Percentiles rank a stretch among this genome's conserved stretches.
Conservation (phyloP, 2,113 vertebrate species). For the Spilogale gracilis region DNA sequence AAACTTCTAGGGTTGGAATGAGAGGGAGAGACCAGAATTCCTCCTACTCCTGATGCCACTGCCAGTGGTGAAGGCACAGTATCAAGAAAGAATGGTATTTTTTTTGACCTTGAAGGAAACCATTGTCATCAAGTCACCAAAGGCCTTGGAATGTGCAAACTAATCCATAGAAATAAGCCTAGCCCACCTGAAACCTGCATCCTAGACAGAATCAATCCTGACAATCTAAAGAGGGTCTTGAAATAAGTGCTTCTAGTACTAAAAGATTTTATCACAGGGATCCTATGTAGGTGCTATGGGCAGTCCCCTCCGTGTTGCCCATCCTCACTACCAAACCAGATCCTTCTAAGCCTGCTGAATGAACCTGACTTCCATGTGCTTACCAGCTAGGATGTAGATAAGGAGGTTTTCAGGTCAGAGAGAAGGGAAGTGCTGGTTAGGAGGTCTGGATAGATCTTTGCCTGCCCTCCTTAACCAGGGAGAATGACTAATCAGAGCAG, state of each 20-base stretch:
- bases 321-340: not conserved
- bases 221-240: not conserved
- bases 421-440: not conserved
- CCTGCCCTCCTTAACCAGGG: not conserved
- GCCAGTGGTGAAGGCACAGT: not conserved
- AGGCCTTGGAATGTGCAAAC: slow-evolving; percentile 37
- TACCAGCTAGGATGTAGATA: not conserved
- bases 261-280: not conserved
- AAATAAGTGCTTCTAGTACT: slow-evolving; percentile 40
- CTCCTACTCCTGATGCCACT: not conserved
- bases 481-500: slow-evolving; percentile 58
- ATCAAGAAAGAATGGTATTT: slow-evolving; percentile 26
- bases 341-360: not conserved
- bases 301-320: not conserved
- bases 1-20: slow-evolving; percentile 21
- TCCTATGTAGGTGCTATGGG: not conserved
- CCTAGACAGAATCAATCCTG: slow-evolving; percentile 1
- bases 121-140: not conserved
- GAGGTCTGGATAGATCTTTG: not conserved
- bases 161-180: not conserved
- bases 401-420: not conserved
- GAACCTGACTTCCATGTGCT: not conserved
- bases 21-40: slow-evolving; percentile 30
- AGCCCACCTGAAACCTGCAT: slow-evolving; percentile 44
- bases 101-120: slow-evolving; percentile 51